A percentile compares a stretch with the other conserved stretches of the same genome.
These are phyloP conservation scores for Scrobipalpa costella DNA, from an alignment of 2,888 invertebrate genomes.

Conservation along the genomic window DNA sequence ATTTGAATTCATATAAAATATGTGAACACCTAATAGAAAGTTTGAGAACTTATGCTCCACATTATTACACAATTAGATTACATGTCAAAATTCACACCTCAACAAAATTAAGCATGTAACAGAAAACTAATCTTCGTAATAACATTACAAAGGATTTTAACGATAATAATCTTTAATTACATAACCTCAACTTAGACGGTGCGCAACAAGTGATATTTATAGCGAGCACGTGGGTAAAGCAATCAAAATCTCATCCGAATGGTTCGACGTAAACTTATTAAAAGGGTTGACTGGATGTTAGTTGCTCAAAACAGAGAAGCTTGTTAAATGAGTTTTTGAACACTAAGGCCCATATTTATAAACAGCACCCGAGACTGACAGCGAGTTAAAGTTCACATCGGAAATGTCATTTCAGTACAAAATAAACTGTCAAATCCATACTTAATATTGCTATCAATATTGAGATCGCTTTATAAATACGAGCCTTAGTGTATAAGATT, in stretches of 20 bases:
- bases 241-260: background rate
- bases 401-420: too few species aligned
- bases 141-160: constrained; percentile 34
- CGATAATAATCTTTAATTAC: constrained; percentile 42
- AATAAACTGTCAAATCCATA: too few species aligned
- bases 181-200: constrained; percentile 27
- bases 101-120: constrained; percentile 25
- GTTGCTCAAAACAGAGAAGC: background rate
- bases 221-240: background rate
- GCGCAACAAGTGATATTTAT: constrained; percentile 23
- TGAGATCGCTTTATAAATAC: too few species aligned
- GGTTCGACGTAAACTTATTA: background rate
- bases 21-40: background rate
- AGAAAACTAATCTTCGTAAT: constrained; percentile 34
- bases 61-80: constrained; percentile 16
- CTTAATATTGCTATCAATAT: too few species aligned
- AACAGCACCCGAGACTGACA: too few species aligned
- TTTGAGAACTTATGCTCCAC: constrained; percentile 11
- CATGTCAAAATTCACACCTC: constrained; percentile 22
- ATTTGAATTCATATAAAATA: too few species aligned
- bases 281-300: background rate
- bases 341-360: too few species aligned
- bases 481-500: too few species aligned
- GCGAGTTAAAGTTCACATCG: too few species aligned
- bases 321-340: too few species aligned